Percentiles rank a stretch among this genome's conserved stretches.
Conservation (phyloP, 2,888 invertebrate genomes). For the Cephus pygmeus region DNA sequence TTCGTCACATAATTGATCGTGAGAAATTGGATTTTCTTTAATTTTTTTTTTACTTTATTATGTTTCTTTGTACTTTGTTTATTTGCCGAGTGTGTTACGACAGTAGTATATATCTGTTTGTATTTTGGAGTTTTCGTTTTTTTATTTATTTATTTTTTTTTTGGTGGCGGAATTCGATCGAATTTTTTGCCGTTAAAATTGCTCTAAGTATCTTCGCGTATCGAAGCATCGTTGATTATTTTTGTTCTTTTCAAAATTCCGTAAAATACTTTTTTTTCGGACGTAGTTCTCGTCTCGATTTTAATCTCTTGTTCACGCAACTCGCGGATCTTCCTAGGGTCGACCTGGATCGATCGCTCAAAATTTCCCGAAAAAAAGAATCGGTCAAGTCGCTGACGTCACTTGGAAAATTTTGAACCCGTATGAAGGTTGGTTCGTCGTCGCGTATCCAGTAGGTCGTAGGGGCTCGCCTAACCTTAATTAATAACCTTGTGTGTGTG, state of each 20-base stretch:
- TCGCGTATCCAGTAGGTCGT: background rate
- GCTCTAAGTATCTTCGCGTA: background rate
- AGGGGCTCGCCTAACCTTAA: slow-evolving; percentile 28
- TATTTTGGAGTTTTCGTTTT: slow-evolving; percentile 4
- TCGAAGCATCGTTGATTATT: slow-evolving; percentile 5
- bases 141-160: slow-evolving; percentile 13
- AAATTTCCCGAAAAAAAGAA: too few relatives aligned
- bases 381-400: too few relatives aligned
- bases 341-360: too few relatives aligned
- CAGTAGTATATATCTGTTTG: slow-evolving; percentile 20
- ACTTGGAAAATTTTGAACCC: too few relatives aligned
- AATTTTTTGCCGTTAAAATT: slow-evolving; percentile 3
- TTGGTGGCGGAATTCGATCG: slow-evolving; percentile 37
- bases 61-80: slow-evolving; percentile 16
- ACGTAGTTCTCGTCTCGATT: background rate
- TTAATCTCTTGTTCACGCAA: too few relatives aligned
- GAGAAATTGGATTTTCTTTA: slow-evolving; percentile 20
- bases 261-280: background rate
- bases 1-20: background rate
- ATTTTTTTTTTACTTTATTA: slow-evolving; percentile 39
- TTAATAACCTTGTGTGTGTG: slow-evolving; percentile 64
- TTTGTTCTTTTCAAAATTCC: slow-evolving; percentile 18
- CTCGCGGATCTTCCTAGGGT: too few relatives aligned
- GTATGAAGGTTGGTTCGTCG: too few relatives aligned
- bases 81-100: slow-evolving; percentile 23